These are phyloP conservation scores for Mallotus villosus DNA, from an alignment of 2,797 vertebrate species.

Conservation along the genomic window DNA sequence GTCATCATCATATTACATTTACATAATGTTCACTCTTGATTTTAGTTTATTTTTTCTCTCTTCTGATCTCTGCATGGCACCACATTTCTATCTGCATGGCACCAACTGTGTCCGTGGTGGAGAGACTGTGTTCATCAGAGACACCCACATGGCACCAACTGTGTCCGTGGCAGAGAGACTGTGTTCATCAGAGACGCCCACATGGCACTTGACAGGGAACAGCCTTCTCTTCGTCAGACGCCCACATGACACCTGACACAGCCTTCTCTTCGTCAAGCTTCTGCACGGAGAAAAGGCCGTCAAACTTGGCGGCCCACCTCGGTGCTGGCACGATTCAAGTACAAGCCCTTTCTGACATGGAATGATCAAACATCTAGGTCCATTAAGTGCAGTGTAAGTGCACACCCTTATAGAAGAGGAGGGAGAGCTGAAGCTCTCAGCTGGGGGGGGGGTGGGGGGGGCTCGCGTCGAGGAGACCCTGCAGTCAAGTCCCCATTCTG, in stretches of 20 bases:
- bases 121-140: slow-evolving; percentile 25
- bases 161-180: slow-evolving; percentile 48
- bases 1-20: slow-evolving; percentile 23
- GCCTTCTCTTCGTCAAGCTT: slow-evolving; percentile 27
- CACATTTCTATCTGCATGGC: slow-evolving; percentile 58
- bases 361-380: slow-evolving; percentile 60
- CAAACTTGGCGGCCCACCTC: slow-evolving; percentile 33
- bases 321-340: slow-evolving; percentile 59
- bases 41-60: neutral
- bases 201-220: slow-evolving; percentile 52
- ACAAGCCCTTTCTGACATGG: slow-evolving; percentile 65
- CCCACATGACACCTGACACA: slow-evolving; percentile 58
- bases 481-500: slow-evolving; percentile 65
- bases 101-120: slow-evolving; percentile 52
- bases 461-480: slow-evolving; percentile 31
- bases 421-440: too few relatives aligned
- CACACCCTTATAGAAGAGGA: slow-evolving; percentile 35
- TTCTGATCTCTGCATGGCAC: slow-evolving; percentile 44
- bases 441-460: slow-evolving; percentile 10
- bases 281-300: slow-evolving; percentile 28
- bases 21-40: slow-evolving; percentile 33
- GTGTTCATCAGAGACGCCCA: neutral
- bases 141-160: slow-evolving; percentile 54
- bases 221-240: slow-evolving; percentile 17
- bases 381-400: slow-evolving; percentile 61